Conservation (phyloP, 2,113 vertebrate species). For the Onychostoma macrolepis region DNA sequence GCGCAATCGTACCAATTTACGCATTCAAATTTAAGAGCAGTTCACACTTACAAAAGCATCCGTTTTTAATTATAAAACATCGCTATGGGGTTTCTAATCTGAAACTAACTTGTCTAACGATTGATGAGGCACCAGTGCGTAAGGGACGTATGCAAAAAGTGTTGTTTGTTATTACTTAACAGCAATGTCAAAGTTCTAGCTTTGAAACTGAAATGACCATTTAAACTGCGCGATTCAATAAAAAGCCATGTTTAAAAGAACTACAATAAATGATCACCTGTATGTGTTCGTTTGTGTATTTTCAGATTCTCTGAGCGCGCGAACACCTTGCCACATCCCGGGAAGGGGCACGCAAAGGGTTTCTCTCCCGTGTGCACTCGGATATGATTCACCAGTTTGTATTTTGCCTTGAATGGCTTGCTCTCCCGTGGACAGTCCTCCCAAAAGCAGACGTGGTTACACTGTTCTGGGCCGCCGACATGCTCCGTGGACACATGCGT, state of each 20-base stretch:
- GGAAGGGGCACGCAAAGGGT: slow-evolving; percentile 88
- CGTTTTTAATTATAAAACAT: background rate
- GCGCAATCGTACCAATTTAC: too few species aligned
- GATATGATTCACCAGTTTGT: slow-evolving; percentile 91
- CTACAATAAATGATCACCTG: slow-evolving; percentile 76
- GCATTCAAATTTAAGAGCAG: background rate
- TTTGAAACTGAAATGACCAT: background rate
- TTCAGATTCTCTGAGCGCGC: slow-evolving; percentile 91
- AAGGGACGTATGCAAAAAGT: background rate
- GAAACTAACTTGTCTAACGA: background rate
- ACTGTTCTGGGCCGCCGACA: slow-evolving; percentile 87
- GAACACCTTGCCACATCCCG: slow-evolving; percentile 89
- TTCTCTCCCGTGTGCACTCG: slow-evolving; percentile 69
- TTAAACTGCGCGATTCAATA: background rate
- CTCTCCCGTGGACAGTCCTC: slow-evolving; percentile 87
- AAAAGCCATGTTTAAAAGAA: background rate
- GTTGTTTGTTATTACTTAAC: background rate
- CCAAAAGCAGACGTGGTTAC: slow-evolving; percentile 89
- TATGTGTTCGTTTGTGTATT: slow-evolving; percentile 91
- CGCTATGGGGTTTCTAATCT: background rate
- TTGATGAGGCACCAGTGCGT: background rate
- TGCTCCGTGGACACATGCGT: slow-evolving; percentile 90
- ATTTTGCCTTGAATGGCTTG: slow-evolving; percentile 93
- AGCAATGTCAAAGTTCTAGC: background rate
- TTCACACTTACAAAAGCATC: background rate